These are phyloP conservation scores for Tachystola acroxantha DNA, from an alignment of 2,888 invertebrate species.

Conservation along the genomic window DNA sequence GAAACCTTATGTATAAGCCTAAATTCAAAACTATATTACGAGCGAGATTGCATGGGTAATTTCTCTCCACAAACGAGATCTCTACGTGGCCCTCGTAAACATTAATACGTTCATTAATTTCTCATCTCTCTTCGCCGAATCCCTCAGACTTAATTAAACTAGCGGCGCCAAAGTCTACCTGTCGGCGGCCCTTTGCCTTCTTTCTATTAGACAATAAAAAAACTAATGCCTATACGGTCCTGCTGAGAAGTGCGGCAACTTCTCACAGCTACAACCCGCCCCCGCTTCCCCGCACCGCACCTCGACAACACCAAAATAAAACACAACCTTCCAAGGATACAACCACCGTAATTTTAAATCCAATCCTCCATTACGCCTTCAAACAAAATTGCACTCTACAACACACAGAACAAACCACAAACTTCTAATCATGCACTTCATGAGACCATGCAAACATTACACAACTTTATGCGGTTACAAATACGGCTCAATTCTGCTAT, in stretches of 20 bases:
- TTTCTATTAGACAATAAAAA: slow-evolving; percentile 75
- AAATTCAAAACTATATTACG: too few species aligned
- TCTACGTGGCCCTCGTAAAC: slow-evolving; percentile 2
- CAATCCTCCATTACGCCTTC: slow-evolving; percentile 31
- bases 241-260: slow-evolving; percentile 57
- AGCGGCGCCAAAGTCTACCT: slow-evolving; percentile 71
- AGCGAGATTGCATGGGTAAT: too few species aligned
- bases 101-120: slow-evolving; percentile 36
- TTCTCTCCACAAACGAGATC: background rate
- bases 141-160: slow-evolving; percentile 64
- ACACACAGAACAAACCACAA: slow-evolving; percentile 22
- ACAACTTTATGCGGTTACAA: slow-evolving; percentile 18
- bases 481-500: slow-evolving; percentile 32
- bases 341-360: slow-evolving; percentile 66
- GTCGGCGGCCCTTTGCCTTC: slow-evolving; percentile 66
- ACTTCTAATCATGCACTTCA: slow-evolving; percentile 4
- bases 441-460: slow-evolving; percentile 19
- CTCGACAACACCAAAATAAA: slow-evolving; percentile 54
- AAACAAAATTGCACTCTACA: slow-evolving; percentile 35
- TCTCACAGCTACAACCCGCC: slow-evolving; percentile 60
- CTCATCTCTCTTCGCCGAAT: slow-evolving; percentile 47
- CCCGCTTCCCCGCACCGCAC: slow-evolving; percentile 30
- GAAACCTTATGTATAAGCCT: too few species aligned
- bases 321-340: slow-evolving; percentile 76
- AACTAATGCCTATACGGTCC: slow-evolving; percentile 64